Base-by-base conservation (phyloP, 2,888 invertebrate genomes). In the Rapana venosa region DNA sequence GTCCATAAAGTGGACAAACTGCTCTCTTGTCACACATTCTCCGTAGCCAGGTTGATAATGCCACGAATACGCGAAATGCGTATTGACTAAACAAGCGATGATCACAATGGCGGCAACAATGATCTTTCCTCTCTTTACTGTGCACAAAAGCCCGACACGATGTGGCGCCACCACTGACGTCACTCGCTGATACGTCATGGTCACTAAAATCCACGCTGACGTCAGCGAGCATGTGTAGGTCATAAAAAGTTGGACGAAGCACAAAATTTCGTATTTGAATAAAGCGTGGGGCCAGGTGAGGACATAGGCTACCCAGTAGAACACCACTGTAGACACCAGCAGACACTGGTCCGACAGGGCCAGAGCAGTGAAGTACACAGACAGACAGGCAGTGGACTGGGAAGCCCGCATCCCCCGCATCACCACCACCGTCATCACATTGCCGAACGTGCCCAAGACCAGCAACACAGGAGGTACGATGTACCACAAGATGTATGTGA, bases 131-230 rank as follows among this genome's bases (percentile, higher is more conserved):
- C 81, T 83, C 36, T 30, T 83, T 26, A 47, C 81, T 1, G 81
- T 83, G 26, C 81, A 83, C 36, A 83, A 11, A 83, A 47, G 26
- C 47, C 13, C 47, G 47, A 83, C 81, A 47, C 81, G 81, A 30
- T 83, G 81, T 13, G 81, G 81, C 11, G 26, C 81, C 26, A 83
- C 47, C 47, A 83, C 81, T 83, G 81, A 83, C 81, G 81, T 83
- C 81, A 83, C 81, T 22, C 81, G 81, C 47, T 83, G 81, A 83
- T 83, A 83, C 81, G 81, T 83, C 81, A 83, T 83, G 22, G 81
- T 20, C 81, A 83, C 81, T 47, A 83, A 26, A 47, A 83, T 20
- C 81, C 81, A 83, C 22, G 81, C 81, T 83, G 81, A 83, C 81
- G 74, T 74, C n/a, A 74, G 13, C 1, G 74, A 74, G n/a, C 11